Conservation (phyloP, 30 jellyfish, hydroid and myxozoan species). For the Hydra vulgaris region DNA sequence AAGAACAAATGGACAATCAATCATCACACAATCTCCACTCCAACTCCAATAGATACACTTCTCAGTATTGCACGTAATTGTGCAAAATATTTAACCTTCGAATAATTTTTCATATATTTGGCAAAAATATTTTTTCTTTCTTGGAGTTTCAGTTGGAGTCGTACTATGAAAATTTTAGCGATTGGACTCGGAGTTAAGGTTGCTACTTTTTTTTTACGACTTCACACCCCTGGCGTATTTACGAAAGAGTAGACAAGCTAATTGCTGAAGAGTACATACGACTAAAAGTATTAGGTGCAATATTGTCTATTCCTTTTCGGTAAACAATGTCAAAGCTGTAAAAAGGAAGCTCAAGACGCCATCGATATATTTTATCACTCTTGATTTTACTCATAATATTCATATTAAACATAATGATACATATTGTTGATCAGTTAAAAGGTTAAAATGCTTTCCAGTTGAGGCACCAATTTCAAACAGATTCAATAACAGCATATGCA, state of each 20-base stretch:
- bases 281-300: constrained; percentile 41
- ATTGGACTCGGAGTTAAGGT: no score
- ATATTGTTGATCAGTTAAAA: constrained; percentile 55
- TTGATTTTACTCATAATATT: constrained; percentile 16
- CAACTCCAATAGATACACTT: no score
- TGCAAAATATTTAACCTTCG: no score
- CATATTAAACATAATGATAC: constrained; percentile 40
- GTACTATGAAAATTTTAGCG: no score
- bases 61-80: no score
- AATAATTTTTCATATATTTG: no score
- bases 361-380: constrained; percentile 35
- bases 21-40: no score
- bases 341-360: constrained; percentile 38
- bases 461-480: constrained; percentile 36
- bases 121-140: no score
- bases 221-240: no score
- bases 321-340: constrained; percentile 40
- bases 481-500: constrained; percentile 29
- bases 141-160: no score
- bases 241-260: neutral
- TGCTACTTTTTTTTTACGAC: no score
- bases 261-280: constrained; percentile 22
- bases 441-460: constrained; percentile 40
- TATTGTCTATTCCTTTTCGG: constrained; percentile 43
- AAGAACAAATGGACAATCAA: no score